Conservation (phyloP, 2,888 invertebrate species). For the Asteroscopus sphinx region DNA sequence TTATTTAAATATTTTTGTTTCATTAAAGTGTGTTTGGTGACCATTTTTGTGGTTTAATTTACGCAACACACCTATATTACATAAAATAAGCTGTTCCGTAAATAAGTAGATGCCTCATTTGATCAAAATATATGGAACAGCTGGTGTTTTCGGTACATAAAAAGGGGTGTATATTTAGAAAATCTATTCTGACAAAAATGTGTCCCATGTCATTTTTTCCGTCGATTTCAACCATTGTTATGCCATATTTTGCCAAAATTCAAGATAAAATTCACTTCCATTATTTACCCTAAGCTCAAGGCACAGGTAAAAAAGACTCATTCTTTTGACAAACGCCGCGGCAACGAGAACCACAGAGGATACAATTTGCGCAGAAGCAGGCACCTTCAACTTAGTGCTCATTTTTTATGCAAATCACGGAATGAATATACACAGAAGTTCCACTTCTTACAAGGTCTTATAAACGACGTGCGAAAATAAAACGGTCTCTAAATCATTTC, state of each 20-base stretch:
- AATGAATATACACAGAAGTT: conserved; percentile 24
- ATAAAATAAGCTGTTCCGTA: no score
- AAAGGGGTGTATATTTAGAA: no score
- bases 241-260: not conserved
- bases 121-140: no score
- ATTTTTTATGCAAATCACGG: conserved; percentile 74
- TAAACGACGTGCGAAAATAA: not conserved
- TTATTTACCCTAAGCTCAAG: conserved; percentile 7
- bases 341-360: conserved; percentile 66
- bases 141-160: no score
- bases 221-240: not conserved
- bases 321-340: conserved; percentile 80
- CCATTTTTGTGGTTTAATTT: no score
- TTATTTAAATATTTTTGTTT: no score
- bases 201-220: not conserved
- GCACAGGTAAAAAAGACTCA: conserved; percentile 73
- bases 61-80: no score
- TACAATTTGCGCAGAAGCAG: conserved; percentile 78
- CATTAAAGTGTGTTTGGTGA: no score
- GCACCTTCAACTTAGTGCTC: conserved; percentile 72
- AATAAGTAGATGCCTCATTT: no score
- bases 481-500: no score
- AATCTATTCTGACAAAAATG: no score
- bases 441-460: not conserved
- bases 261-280: conserved; percentile 33